These are phyloP conservation scores for Dromaius novaehollandiae DNA, from an alignment of 2,113 vertebrate genomes.

Conservation along the genomic window DNA sequence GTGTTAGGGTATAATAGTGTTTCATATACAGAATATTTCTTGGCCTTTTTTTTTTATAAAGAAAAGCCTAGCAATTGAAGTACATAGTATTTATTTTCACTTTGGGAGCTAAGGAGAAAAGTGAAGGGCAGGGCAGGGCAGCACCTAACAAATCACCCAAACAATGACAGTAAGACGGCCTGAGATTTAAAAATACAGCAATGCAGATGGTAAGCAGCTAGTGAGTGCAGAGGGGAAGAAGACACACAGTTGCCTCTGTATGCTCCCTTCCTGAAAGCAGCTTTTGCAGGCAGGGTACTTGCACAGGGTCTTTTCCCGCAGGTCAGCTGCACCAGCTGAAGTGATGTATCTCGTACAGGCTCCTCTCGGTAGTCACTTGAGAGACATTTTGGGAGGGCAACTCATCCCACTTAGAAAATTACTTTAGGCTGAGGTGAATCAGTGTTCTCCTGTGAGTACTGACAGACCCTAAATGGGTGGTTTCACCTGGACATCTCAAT, in stretches of 20 bases:
- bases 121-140: not conserved
- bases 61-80: constrained; percentile 27
- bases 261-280: not conserved
- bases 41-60: not conserved
- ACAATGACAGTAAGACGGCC: not conserved
- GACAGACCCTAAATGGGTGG: not conserved
- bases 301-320: not conserved
- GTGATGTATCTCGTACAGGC: fast-evolving
- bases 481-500: not conserved
- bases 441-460: not conserved
- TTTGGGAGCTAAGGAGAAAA: not conserved
- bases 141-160: not conserved
- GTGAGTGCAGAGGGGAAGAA: not conserved
- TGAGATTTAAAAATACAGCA: not conserved
- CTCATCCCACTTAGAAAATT: not conserved
- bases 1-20: not conserved
- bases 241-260: fast-evolving
- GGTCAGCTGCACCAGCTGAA: not conserved
- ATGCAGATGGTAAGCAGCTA: not conserved
- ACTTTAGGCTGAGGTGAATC: not conserved
- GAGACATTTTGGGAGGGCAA: not conserved
- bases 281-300: not conserved
- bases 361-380: not conserved
- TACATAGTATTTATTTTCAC: not conserved
- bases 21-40: constrained; percentile 47